Conservation (phyloP, 2,113 vertebrate genomes). For the Acinonyx jubatus region DNA sequence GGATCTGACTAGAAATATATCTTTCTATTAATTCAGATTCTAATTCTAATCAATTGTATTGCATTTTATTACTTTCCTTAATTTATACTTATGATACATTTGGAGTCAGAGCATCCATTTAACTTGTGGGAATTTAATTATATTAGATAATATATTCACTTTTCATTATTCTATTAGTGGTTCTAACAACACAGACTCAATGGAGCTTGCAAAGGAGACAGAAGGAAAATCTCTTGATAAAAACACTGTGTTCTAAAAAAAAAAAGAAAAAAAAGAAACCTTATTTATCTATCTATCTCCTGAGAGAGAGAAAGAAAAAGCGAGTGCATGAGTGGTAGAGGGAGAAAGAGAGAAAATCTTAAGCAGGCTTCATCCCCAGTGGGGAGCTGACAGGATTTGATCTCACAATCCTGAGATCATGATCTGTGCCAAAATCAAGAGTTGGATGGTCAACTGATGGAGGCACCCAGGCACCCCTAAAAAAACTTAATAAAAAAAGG, state of each 20-base stretch:
- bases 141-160: slow-evolving; percentile 8
- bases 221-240: not conserved
- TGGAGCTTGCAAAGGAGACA: not conserved
- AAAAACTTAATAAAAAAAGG: not conserved
- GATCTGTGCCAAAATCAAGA: too few species aligned
- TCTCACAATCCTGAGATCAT: too few species aligned
- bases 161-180: slow-evolving; percentile 20
- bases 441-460: too few species aligned
- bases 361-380: too few species aligned
- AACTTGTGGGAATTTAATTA: slow-evolving; percentile 55
- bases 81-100: slow-evolving; percentile 47
- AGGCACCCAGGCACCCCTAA: too few species aligned
- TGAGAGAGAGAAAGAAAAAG: too few species aligned
- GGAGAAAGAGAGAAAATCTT: too few species aligned
- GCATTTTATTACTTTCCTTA: slow-evolving; percentile 11
- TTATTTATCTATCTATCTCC: too few species aligned
- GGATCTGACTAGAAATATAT: not conserved
- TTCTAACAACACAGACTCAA: not conserved
- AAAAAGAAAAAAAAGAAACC: too few species aligned
- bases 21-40: slow-evolving; percentile 28
- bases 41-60: slow-evolving; percentile 16
- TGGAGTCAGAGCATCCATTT: slow-evolving; percentile 11
- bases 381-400: too few species aligned
- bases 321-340: too few species aligned
- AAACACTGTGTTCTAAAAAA: not conserved